Conservation (phyloP, 2,797 vertebrate species). For the Silurus aristotelis region DNA sequence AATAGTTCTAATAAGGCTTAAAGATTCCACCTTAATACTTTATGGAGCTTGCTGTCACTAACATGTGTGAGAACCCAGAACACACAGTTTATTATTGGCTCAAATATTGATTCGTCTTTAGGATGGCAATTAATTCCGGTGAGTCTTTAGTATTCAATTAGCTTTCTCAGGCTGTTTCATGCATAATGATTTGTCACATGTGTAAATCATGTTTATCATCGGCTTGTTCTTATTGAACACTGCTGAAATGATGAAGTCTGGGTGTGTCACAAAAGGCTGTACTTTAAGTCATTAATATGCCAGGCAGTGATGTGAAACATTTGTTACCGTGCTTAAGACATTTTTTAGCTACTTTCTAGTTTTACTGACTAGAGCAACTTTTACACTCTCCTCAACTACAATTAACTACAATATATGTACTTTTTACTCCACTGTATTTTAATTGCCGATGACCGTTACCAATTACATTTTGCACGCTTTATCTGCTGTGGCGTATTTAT, state of each 20-base stretch:
- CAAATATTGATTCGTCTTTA: constrained; percentile 1
- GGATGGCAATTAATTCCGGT: background rate
- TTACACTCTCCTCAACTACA: no score
- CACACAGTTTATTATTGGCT: background rate
- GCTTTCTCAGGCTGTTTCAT: background rate
- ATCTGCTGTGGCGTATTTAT: no score
- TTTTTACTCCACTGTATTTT: no score
- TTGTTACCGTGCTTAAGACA: no score
- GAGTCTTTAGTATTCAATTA: background rate
- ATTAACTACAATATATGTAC: no score
- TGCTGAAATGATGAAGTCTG: background rate
- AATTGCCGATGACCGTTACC: no score
- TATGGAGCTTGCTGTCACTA: background rate
- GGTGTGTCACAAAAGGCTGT: background rate
- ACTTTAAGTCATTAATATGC: background rate
- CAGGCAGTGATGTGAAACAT: no score
- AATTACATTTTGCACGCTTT: no score
- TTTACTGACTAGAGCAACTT: no score
- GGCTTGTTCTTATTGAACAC: background rate
- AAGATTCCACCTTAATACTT: background rate
- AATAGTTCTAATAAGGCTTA: background rate
- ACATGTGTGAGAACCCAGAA: background rate
- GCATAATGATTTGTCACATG: background rate
- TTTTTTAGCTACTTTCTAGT: no score
- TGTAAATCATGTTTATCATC: background rate